These are phyloP conservation scores for Notarius lentiginosus DNA, from an alignment of 2,113 vertebrate genomes.

Conservation along the genomic window DNA sequence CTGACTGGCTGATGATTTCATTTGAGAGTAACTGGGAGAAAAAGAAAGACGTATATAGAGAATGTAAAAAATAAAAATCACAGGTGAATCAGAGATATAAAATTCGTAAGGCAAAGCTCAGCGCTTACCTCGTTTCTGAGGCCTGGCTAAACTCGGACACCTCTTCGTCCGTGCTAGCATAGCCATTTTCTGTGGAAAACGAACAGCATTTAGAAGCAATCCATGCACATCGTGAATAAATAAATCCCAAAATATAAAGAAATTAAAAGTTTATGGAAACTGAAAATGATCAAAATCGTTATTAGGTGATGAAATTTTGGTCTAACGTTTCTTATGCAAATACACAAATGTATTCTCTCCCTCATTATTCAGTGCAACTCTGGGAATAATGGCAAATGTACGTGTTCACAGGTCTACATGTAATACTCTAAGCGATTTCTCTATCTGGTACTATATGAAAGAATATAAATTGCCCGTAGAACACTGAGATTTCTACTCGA, in stretches of 20 bases:
- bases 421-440: not conserved
- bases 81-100: not conserved
- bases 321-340: not conserved
- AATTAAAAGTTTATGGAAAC: not conserved
- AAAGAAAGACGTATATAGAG: not conserved
- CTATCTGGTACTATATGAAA: not conserved
- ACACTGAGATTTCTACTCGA: not conserved
- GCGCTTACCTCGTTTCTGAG: constrained; percentile 88
- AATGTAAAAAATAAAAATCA: not conserved
- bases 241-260: not conserved
- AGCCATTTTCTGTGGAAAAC: constrained; percentile 65
- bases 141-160: constrained; percentile 88
- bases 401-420: not conserved
- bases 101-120: not conserved
- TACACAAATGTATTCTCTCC: not conserved
- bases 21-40: constrained; percentile 77
- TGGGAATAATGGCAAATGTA: not conserved
- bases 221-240: not conserved
- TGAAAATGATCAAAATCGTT: too few species aligned
- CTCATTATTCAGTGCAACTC: not conserved
- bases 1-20: constrained; percentile 94
- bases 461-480: too few species aligned
- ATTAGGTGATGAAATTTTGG: too few species aligned
- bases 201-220: not conserved
- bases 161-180: constrained; percentile 92